A percentile compares a stretch with the other conserved stretches of the same genome.
These are phyloP conservation scores for Pseudococcus jackbeardsleyi DNA, from an alignment of 2,888 invertebrate genomes.

Conservation along the genomic window DNA sequence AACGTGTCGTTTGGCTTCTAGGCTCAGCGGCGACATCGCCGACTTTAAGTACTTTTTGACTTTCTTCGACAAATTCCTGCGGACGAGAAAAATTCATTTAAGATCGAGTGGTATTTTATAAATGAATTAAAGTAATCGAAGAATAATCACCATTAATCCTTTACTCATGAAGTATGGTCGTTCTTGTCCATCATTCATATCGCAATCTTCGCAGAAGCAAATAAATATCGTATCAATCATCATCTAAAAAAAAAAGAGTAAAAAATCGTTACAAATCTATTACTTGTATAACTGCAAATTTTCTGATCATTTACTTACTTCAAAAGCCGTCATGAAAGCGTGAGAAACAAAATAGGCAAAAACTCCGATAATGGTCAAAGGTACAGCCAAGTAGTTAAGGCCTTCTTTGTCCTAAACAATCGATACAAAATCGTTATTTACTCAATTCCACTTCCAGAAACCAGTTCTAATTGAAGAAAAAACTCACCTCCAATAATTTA, in stretches of 20 bases:
- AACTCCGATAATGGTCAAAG: constrained; percentile 75
- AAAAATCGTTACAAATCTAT: background rate
- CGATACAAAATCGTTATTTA: constrained; percentile 67
- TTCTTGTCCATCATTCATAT: constrained; percentile 76
- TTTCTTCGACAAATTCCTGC: constrained; percentile 76
- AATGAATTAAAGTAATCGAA: too few relatives aligned
- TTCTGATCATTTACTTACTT: constrained; percentile 72
- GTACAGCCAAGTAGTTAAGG: constrained; percentile 76
- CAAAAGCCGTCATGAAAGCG: constrained; percentile 81
- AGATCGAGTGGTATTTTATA: background rate
- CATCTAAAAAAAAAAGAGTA: constrained; percentile 72
- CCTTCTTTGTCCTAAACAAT: constrained; percentile 72
- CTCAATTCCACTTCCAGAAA: background rate
- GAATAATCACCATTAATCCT: constrained; percentile 73
- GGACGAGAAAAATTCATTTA: background rate
- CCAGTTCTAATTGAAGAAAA: background rate
- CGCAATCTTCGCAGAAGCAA: constrained; percentile 80
- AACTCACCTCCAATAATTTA: constrained; percentile 74
- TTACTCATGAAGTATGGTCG: constrained; percentile 78
- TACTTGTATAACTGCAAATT: background rate
- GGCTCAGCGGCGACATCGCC: constrained; percentile 66
- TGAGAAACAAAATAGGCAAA: constrained; percentile 80
- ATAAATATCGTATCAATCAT: constrained; percentile 79
- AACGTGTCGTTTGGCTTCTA: constrained; percentile 58
- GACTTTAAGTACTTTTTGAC: constrained; percentile 72